Evolutionary conservation across 2,797 vertebrate genomes (phyloP), one percentile per base, ranked within the genome.

Genomic region (Orestias chungarensis): DNA sequence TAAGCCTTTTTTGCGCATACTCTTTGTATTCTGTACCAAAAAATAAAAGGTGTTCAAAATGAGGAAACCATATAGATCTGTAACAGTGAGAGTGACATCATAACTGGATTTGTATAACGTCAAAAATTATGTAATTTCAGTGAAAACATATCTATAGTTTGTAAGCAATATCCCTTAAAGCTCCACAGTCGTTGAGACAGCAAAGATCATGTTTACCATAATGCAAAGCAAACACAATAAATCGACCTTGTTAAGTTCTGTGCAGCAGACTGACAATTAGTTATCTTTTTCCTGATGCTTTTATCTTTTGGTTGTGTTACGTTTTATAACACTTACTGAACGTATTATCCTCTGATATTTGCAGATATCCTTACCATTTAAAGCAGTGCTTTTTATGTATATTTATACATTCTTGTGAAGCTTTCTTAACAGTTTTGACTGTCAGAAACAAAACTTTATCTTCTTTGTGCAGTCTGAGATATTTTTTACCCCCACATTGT

Each of bases 401-500:
- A 61, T 10, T 25, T 38, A 38, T n/a, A 14, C 3, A 25, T 50
- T 50, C 9, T n/a, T 40, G 23, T 40, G 5, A 33, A 62, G n/a
- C 59, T 20, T 18, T 29, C 46, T 10, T 15, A 46, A 44, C 44
- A 33, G 11, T n/a, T 10, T n/a, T 33, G 11, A 11, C 43, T 31
- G 20, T 6, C 17, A 59, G 31, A 59, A 57, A 35, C 5, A 3
- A 44, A 31, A 65, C 11, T 25, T n/a, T 42, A n/a, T n/a, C n/a
- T 42, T 9, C 23, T 68, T 61, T 35, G 4, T 29, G 7, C 33
- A 25, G 12, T 33, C n/a, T 2, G 2, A 6, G 1, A 29, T 3
- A 3, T 57, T 2, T 44, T 3, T 0, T 0, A n/a, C n/a, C n/a
- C n/a, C n/a, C n/a, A n/a, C n/a, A n/a, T 0, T 69, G 4, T 18